phyloP scores from a whole-genome alignment of 2,113 vertebrate genomes.

The Vulpes lagopus region DNA sequence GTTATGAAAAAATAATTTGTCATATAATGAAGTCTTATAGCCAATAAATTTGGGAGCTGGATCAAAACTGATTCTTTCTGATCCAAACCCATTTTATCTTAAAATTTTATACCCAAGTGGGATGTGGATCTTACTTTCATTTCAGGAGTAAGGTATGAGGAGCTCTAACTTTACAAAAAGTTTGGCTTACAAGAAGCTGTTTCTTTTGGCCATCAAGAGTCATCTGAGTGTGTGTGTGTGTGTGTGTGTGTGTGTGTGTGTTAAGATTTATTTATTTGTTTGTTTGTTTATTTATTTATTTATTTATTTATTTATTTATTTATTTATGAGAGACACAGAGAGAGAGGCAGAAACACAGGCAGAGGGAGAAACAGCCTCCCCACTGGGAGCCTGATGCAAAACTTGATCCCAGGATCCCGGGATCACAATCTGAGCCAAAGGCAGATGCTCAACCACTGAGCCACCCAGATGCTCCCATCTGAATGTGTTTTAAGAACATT shows the following conservation, averaged over 20 bases:
- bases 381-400: too few relatives aligned
- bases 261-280: background rate
- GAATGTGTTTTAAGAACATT: background rate
- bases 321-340: too few relatives aligned
- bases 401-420: too few relatives aligned
- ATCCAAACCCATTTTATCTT: conserved; percentile 16
- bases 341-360: too few relatives aligned
- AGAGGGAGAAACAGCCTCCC: too few relatives aligned
- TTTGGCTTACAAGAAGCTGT: background rate
- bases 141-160: background rate
- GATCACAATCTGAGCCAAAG: too few relatives aligned
- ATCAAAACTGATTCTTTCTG: background rate
- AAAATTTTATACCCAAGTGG: background rate
- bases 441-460: too few relatives aligned
- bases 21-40: background rate
- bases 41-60: background rate
- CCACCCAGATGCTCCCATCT: too few relatives aligned
- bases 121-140: background rate
- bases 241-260: background rate
- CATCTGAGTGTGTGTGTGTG: background rate
- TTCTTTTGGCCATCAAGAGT: background rate
- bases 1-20: background rate
- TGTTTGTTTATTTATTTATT: too few relatives aligned
- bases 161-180: background rate
- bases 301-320: too few relatives aligned